Conservation (phyloP, 2,888 invertebrate species). For the Adelphocoris suturalis region DNA sequence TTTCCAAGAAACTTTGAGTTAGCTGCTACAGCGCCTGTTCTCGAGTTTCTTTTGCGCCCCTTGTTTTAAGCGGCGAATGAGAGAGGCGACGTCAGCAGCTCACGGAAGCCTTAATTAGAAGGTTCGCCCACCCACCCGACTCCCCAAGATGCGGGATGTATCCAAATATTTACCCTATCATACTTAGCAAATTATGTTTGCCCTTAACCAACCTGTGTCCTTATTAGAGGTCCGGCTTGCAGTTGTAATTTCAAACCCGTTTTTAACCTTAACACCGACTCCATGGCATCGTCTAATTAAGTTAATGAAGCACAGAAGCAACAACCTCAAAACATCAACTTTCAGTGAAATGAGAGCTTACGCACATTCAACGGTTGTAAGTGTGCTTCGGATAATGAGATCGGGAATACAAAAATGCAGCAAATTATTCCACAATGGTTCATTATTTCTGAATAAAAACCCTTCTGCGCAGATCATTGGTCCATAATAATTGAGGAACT, state of each 20-base stretch:
- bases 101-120: slow-evolving; percentile 27
- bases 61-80: neutral
- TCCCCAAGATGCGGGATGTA: neutral
- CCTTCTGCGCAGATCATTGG: no score
- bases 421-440: no score
- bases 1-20: neutral
- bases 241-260: slow-evolving; percentile 10
- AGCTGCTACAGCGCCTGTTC: neutral
- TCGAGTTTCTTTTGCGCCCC: no score
- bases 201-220: slow-evolving; percentile 6
- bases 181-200: slow-evolving; percentile 58
- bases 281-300: neutral
- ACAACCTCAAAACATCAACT: neutral
- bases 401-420: no score
- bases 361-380: no score
- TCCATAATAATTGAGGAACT: no score
- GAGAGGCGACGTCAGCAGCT: neutral
- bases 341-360: neutral
- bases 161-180: slow-evolving; percentile 56
- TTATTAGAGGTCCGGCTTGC: slow-evolving; percentile 32
- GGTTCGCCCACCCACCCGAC: neutral
- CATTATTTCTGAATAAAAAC: no score
- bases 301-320: neutral
- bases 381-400: no score
- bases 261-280: neutral